Evolutionary conservation across 2,888 invertebrate genomes (phyloP).

Genomic region (Reticulitermes lucifugus): DNA sequence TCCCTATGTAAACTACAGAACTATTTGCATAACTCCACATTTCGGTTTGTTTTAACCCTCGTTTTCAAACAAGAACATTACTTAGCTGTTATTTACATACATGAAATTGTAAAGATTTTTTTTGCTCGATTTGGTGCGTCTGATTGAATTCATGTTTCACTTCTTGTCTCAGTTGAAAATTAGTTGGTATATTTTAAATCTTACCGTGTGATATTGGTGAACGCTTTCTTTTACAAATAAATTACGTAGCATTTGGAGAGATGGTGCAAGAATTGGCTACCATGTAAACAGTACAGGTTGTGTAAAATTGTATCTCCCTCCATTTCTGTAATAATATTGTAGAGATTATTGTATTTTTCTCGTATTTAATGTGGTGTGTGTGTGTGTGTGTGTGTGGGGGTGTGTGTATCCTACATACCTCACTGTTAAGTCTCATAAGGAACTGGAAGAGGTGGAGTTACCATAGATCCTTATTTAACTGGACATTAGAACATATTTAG

Average conservation of each 20-base stretch:
- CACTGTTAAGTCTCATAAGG: slow-evolving; percentile 42
- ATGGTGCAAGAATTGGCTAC: neutral
- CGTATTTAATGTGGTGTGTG: slow-evolving; percentile 43
- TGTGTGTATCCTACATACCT: slow-evolving; percentile 48
- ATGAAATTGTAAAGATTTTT: no score
- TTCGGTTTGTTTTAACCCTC: no score
- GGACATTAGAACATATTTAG: slow-evolving; percentile 21
- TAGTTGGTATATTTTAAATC: neutral
- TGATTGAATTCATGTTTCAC: no score
- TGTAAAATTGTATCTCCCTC: slow-evolving; percentile 47
- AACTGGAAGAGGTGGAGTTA: slow-evolving; percentile 44
- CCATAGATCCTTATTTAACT: neutral
- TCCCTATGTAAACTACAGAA: neutral
- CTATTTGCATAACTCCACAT: neutral
- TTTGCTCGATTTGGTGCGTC: no score
- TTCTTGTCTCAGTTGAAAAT: no score
- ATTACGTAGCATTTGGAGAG: neutral
- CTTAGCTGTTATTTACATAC: no score
- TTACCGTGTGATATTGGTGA: neutral
- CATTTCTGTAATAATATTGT: slow-evolving; percentile 38
- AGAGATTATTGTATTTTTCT: slow-evolving; percentile 42
- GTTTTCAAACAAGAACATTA: no score
- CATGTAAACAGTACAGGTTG: slow-evolving; percentile 36
- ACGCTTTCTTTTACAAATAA: neutral
- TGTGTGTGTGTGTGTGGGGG: slow-evolving; percentile 41